Base-by-base conservation (phyloP, 2,888 invertebrate genomes). In the Hirtodrosophila confusa region DNA sequence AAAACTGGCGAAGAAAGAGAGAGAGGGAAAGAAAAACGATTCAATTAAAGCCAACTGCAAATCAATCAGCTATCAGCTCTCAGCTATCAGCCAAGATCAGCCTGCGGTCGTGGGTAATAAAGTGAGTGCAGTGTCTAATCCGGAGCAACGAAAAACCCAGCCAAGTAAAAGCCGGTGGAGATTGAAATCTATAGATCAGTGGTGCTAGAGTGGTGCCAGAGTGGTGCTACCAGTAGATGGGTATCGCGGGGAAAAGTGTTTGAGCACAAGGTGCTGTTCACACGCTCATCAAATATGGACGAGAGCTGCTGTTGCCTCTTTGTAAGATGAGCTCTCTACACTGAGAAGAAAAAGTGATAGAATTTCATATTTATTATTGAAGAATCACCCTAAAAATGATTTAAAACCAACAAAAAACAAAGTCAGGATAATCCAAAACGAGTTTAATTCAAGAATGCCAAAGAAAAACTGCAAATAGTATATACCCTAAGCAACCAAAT, bases 11-110 rank as follows among this genome's bases (percentile, higher is more conserved):
- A 27, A 12, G 11, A 47, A 3, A 10, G 12, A 33, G 10, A 33
- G 6, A 10, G 10, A 3, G 4, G 4, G 4, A 10, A 7, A 33
- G 54, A 67, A 67, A 72, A 82, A 83, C 89, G 76, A 78, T 89
- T 88, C 89, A 89, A 86, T 89, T 89, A 89, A 88, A 84, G 69
- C 64, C 75, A 76, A 62, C 76, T 71, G 36, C 33, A 75, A 70
- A 86, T 84, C 88, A 86, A 84, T 84, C 83, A 79, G 79, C 40
- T 50, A 78, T 87, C 80, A 78, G 74, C 40, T 50, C 76, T 87
- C 80, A 78, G 71, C 44, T 37, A 73, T 65, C 85, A 63, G 73
- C 63, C 56, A 65, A 57, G 36, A 41, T 64, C 51, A 33, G 62
- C 33, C 47, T 36, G 29, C 8, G 12, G 27, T 11, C n/a, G 23